A percentile compares a stretch with the other conserved stretches of the same genome.
These are phyloP conservation scores for Sprattus sprattus DNA, from an alignment of 2,113 vertebrate genomes.

Conservation along the genomic window DNA sequence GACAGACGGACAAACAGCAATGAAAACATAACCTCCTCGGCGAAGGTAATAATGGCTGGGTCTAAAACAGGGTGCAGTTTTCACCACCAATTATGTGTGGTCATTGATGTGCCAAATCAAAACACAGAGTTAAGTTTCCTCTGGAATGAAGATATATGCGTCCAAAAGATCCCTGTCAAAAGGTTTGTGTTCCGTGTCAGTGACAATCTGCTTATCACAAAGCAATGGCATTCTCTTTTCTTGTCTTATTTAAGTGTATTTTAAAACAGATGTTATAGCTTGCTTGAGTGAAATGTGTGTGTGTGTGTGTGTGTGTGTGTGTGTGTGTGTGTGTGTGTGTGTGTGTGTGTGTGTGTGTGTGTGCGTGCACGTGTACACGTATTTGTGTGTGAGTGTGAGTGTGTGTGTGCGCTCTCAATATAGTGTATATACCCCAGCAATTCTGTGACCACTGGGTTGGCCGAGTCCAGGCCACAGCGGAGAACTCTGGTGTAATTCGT, in stretches of 20 bases:
- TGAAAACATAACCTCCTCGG: too few species aligned
- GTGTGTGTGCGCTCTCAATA: slow-evolving; percentile 17
- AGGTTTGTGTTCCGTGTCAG: too few species aligned
- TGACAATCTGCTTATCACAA: too few species aligned
- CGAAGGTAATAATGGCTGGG: background rate
- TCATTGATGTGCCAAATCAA: background rate
- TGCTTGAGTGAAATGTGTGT: background rate
- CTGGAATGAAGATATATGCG: background rate
- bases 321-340: background rate
- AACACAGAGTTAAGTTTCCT: background rate
- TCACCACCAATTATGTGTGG: background rate
- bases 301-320: background rate
- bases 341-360: background rate
- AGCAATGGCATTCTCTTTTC: background rate
- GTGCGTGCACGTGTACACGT: background rate
- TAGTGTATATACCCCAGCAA: background rate
- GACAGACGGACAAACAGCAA: too few species aligned
- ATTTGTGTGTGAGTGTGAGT: background rate
- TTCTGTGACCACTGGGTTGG: slow-evolving; percentile 31
- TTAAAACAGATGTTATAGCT: background rate
- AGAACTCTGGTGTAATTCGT: slow-evolving; percentile 39
- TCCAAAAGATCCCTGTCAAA: background rate
- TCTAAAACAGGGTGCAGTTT: background rate
- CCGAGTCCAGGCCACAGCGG: slow-evolving; percentile 30
- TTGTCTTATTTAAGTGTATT: background rate